Conservation (phyloP, 2,888 invertebrate genomes). For the Synanthedon andrenaeformis region DNA sequence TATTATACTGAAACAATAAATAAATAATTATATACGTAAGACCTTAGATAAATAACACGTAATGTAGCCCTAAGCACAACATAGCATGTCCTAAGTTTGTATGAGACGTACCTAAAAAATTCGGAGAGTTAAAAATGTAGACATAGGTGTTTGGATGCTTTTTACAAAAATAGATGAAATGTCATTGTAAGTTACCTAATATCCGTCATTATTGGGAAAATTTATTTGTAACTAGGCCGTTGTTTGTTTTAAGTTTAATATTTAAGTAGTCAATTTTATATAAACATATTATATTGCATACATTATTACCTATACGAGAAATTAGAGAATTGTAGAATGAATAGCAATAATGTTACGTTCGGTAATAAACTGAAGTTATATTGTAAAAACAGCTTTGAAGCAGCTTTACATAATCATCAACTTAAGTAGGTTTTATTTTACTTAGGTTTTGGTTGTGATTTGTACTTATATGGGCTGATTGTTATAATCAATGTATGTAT, state of each 20-base stretch:
- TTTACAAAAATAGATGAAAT: slow-evolving; percentile 49
- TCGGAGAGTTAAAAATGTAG: slow-evolving; percentile 36
- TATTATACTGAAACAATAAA: slow-evolving; percentile 56
- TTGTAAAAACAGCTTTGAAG: slow-evolving; percentile 15
- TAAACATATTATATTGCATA: no score
- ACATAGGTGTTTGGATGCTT: slow-evolving; percentile 66
- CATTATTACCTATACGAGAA: slow-evolving; percentile 9
- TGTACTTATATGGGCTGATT: slow-evolving; percentile 36
- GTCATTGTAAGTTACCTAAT: slow-evolving; percentile 31
- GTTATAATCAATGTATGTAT: slow-evolving; percentile 36
- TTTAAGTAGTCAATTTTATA: slow-evolving; percentile 60
- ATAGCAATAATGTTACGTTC: slow-evolving; percentile 19
- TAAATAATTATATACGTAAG: slow-evolving; percentile 60
- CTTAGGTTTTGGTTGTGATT: slow-evolving; percentile 49
- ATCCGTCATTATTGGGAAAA: slow-evolving; percentile 40
- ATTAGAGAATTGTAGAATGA: slow-evolving; percentile 26
- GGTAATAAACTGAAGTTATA: slow-evolving; percentile 1
- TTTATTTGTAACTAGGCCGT: slow-evolving; percentile 22
- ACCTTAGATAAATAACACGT: slow-evolving; percentile 15
- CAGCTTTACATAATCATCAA: slow-evolving; percentile 12
- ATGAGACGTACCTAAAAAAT: slow-evolving; percentile 18
- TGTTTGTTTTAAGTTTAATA: slow-evolving; percentile 37
- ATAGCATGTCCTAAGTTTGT: slow-evolving; percentile 23
- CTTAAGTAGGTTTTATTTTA: slow-evolving; percentile 13
- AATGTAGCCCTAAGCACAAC: background rate